Percentiles rank a stretch among this genome's conserved stretches.
phyloP scores from a whole-genome alignment of 2,797 vertebrate species.

The Hypotaenidia okinawae region DNA sequence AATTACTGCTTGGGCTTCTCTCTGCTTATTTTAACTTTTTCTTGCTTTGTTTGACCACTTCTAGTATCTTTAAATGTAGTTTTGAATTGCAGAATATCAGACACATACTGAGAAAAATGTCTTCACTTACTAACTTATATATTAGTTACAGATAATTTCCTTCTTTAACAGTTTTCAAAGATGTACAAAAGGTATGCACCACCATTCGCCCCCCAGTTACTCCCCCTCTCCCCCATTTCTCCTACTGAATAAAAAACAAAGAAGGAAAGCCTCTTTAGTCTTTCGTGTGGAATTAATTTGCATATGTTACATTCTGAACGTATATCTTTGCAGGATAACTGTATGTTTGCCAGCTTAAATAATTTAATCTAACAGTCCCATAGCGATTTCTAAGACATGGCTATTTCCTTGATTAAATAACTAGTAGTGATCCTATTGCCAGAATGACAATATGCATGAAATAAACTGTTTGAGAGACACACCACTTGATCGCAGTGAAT shows the following conservation, averaged over 20 bases:
- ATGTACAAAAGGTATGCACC: neutral
- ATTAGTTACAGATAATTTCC: neutral
- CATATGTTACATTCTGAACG: neutral
- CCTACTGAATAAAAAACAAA: neutral
- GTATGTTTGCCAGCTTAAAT: neutral
- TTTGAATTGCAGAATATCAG: neutral
- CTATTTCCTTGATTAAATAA: neutral
- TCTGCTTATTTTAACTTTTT: neutral
- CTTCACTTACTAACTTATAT: neutral
- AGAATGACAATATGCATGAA: neutral
- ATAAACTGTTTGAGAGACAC: neutral
- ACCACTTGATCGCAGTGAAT: neutral
- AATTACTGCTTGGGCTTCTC: neutral
- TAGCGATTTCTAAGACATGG: neutral
- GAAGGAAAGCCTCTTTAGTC: neutral
- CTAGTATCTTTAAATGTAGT: neutral
- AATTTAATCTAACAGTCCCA: neutral
- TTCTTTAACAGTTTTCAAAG: neutral
- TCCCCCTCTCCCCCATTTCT: neutral
- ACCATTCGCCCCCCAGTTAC: neutral
- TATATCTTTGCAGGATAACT: neutral
- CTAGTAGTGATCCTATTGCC: neutral
- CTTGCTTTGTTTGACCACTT: neutral
- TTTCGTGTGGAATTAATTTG: neutral
- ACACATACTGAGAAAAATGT: neutral